Evolutionary conservation across 2,797 vertebrate genomes (phyloP), one percentile per base, ranked within the genome.

Genomic region (Fringilla coelebs): DNA sequence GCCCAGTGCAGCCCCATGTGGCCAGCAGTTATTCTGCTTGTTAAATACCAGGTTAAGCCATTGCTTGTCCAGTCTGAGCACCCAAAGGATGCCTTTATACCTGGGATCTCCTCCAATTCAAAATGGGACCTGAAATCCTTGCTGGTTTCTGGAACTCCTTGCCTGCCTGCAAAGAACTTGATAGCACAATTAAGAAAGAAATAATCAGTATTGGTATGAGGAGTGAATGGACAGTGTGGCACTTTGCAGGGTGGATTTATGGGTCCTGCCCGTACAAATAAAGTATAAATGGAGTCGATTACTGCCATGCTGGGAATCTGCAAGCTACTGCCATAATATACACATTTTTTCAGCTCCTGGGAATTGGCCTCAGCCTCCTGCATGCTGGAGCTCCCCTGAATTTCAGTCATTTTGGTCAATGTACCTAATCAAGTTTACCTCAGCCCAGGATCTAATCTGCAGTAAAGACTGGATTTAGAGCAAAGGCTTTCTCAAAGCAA

Each of bases 401-500:
- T 74, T 46, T 71, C 63, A 68, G 43, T 46, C 2, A 5, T 41
- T 88, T 85, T 91, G 80, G 61, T 62, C 87, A 76, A 51, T 31
- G 48, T 62, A 77, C n/a, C 77, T 89, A 90, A 89, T 91, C 76
- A 16, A 55, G 66, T 81, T 94, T 89, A 57, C 61, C 88, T 90
- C 68, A 93, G 73, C 48, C 55, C 45, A n/a, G 45, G n/a, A 75
- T 61, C 26, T 79, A 83, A 87, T 85, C 63, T 36, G 10, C 81
- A 89, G 49, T 88, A 92, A 92, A 49, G 26, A 49, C 24, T 32
- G 36, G 25, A 43, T 82, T 93, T 84, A 46, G 20, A 46, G 18
- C 17, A 82, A 78, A 93, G 54, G 28, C 54, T 88, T 96, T 92
- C 70, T 90, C 63, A 81, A 83, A 77, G 36, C 25, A 57, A 92